These are phyloP conservation scores for Xestia sexstrigata DNA, from an alignment of 2,888 invertebrate species.

Conservation along the genomic window DNA sequence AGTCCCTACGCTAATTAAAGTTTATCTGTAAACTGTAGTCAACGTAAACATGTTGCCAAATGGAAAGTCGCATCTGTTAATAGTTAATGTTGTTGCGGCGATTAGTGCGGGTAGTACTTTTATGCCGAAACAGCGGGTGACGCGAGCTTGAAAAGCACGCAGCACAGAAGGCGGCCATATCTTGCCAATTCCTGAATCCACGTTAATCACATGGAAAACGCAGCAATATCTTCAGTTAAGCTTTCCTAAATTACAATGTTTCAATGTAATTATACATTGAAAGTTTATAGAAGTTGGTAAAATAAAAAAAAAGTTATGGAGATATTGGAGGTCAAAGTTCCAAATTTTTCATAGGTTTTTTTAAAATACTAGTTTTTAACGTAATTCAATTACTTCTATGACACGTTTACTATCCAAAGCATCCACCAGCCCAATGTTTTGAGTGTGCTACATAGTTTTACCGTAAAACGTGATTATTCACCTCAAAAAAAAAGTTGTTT, in stretches of 20 bases:
- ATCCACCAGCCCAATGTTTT: too few species aligned
- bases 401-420: too few species aligned
- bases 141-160: background rate
- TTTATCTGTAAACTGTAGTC: conserved; percentile 29
- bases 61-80: conserved; percentile 6
- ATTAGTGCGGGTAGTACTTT: background rate
- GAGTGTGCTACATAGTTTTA: too few species aligned
- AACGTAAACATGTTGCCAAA: conserved; percentile 14
- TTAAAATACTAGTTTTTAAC: too few species aligned
- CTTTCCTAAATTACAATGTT: background rate
- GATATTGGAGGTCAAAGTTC: too few species aligned
- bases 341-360: too few species aligned
- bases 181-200: background rate
- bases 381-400: too few species aligned
- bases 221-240: background rate
- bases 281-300: background rate
- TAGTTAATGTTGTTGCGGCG: conserved; percentile 17
- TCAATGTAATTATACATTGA: too few species aligned
- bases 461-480: too few species aligned
- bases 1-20: conserved; percentile 30
- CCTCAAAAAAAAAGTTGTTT: too few species aligned
- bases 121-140: background rate
- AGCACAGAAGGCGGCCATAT: background rate
- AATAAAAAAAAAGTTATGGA: background rate
- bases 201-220: background rate